Evolutionary conservation across 2,888 invertebrate species (phyloP).

Genomic region (Iphiclides podalirius): DNA sequence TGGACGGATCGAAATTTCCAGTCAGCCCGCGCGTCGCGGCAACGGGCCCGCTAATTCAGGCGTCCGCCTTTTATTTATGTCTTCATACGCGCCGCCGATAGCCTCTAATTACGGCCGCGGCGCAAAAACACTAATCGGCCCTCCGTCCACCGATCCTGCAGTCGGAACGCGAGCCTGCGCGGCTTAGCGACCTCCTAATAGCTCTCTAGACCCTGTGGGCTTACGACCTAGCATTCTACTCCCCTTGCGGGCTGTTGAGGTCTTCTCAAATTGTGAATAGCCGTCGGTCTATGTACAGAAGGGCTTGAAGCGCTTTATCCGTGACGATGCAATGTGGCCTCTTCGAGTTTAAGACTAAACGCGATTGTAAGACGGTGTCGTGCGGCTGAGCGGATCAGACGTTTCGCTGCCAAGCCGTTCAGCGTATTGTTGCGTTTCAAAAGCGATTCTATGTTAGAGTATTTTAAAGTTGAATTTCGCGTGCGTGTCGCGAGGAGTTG

Average conservation of each 20-base stretch:
- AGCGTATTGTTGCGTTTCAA: conserved; percentile 23
- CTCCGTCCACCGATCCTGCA: conserved; percentile 47
- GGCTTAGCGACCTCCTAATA: too few species aligned
- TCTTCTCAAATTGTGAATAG: too few species aligned
- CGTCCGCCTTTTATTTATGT: conserved; percentile 75
- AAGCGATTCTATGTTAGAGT: conserved; percentile 29
- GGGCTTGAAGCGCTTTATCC: too few species aligned
- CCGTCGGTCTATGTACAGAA: too few species aligned
- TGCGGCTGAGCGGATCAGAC: too few species aligned
- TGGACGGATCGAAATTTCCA: conserved; percentile 66
- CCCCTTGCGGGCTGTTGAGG: too few species aligned
- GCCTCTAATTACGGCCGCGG: conserved; percentile 72
- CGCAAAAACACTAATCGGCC: conserved; percentile 78
- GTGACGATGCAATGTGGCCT: too few species aligned
- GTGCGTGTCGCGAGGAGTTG: conserved; percentile 32
- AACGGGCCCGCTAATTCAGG: conserved; percentile 60
- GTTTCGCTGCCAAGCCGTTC: conserved; percentile 15
- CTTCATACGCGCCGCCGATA: conserved; percentile 78
- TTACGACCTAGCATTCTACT: too few species aligned
- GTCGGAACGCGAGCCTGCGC: conserved; percentile 25
- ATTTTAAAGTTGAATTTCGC: conserved; percentile 26
- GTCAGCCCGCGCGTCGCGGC: conserved; percentile 40
- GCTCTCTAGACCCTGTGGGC: too few species aligned
- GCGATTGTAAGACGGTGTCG: too few species aligned
- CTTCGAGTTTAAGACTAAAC: too few species aligned